A percentile compares a stretch with the other conserved stretches of the same genome.
Conservation (phyloP, 1,140 invertebrate species). For the Scaptomyza pallida region DNA sequence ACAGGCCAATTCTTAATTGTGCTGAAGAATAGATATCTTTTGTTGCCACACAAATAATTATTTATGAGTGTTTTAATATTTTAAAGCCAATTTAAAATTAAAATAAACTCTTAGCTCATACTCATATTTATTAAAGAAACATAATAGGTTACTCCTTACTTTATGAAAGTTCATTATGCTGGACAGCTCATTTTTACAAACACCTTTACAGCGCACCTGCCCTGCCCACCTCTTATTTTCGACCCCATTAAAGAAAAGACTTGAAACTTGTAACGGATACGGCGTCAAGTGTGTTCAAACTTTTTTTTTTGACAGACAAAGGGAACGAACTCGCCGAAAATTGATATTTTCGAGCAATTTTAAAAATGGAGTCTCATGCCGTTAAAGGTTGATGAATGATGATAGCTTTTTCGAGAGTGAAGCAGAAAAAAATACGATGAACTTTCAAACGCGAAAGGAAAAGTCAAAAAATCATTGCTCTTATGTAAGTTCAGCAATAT, state of each 20-base stretch:
- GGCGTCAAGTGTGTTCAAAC: not conserved
- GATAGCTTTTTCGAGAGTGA: no score
- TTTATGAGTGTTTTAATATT: no score
- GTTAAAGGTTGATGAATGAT: not conserved
- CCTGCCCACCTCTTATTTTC: no score
- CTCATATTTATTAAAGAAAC: not conserved
- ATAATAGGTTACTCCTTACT: not conserved
- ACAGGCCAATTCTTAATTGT: no score
- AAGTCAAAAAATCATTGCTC: no score
- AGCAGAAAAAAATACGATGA: no score
- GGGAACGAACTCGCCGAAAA: not conserved
- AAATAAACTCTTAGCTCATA: not conserved
- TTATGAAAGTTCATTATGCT: not conserved
- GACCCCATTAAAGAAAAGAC: not conserved
- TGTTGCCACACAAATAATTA: no score
- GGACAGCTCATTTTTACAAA: not conserved
- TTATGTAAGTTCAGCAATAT: no score
- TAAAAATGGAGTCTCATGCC: no score
- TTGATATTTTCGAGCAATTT: not conserved
- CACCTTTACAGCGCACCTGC: not conserved
- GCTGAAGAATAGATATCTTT: not conserved
- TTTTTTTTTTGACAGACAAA: not conserved
- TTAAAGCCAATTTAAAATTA: no score
- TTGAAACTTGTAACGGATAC: not conserved
- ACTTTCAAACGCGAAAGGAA: no score